Base-by-base conservation (phyloP, 2,888 invertebrate species). In the Drosophila acutilabella region DNA sequence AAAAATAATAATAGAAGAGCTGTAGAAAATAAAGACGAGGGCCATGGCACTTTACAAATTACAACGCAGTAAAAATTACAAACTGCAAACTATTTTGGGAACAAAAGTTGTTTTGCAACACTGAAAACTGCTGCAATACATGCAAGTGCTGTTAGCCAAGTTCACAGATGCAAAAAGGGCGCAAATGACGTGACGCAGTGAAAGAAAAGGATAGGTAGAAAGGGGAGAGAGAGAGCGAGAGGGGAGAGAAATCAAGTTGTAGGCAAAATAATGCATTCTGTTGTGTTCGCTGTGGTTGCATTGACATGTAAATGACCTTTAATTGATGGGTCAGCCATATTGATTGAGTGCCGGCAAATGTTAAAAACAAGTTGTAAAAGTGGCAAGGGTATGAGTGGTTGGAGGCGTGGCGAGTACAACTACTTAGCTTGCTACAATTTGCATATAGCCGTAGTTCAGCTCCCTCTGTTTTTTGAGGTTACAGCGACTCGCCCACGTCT, bases 271-370 rank as follows among this genome's bases (percentile, higher is more conserved):
- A 64, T 56, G 33, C 47, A 67, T 33, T 52, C 36, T 62, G 20
- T 41, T 57, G 42, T 59, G 62, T 47, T 36, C 13, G 36, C 36
- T 11, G 50, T 45, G 73, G 68, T 68, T 77, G 83, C 80, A 87
- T 84, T 81, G 88, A 85, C 85, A 88, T 85, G 85, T 80, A 86
- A 85, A 86, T 86, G 85, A 85, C 83, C 86, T 82, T 86, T 86
- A 86, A 86, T 86, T 86, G 85, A 82, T 85, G 84, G 81, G 79
- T 76, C 47, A 62, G 68, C 64, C 64, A 33, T 64, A 71, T 89
- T 81, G 88, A 88, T 88, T 79, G 79, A 81, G 89, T 74, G 74
- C 61, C 36, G 51, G 53, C 11, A 10, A 45, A 51, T 38, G 38
- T 23, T 14, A 54, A 33, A 16, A 18, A 11, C 30, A 13, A 13